Conservation (phyloP, 2,797 vertebrate species). For the Pseudocheirus occidentalis region DNA sequence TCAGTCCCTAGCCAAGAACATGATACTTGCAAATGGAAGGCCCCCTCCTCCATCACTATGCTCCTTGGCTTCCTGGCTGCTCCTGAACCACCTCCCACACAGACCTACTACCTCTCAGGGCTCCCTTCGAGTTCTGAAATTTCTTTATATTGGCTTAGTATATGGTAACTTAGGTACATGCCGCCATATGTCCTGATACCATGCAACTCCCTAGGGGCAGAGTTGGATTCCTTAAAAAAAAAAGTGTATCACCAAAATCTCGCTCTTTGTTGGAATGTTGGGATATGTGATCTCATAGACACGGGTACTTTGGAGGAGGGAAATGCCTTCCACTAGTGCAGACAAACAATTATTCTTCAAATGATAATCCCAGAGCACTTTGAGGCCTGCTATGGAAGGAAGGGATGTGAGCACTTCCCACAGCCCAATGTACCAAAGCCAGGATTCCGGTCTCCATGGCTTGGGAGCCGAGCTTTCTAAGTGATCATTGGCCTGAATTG, state of each 20-base stretch:
- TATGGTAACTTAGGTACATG: neutral
- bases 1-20: conserved; percentile 1
- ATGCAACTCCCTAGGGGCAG: neutral
- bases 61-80: neutral
- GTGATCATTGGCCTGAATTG: too few relatives aligned
- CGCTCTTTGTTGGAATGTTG: too few relatives aligned
- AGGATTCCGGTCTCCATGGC: too few relatives aligned
- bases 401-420: neutral
- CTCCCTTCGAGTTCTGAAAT: neutral
- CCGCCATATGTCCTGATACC: neutral
- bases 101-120: neutral
- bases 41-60: neutral
- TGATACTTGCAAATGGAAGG: neutral
- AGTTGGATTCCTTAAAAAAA: neutral
- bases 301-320: neutral
- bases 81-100: neutral
- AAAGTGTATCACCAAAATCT: neutral
- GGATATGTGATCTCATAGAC: neutral
- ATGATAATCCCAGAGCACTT: neutral
- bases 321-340: neutral
- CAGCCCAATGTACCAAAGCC: neutral
- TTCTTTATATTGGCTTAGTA: neutral
- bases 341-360: neutral
- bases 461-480: neutral
- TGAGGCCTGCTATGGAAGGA: neutral